Evolutionary conservation across 2,797 vertebrate species (phyloP).

Genomic region (Gymnocypris eckloni): DNA sequence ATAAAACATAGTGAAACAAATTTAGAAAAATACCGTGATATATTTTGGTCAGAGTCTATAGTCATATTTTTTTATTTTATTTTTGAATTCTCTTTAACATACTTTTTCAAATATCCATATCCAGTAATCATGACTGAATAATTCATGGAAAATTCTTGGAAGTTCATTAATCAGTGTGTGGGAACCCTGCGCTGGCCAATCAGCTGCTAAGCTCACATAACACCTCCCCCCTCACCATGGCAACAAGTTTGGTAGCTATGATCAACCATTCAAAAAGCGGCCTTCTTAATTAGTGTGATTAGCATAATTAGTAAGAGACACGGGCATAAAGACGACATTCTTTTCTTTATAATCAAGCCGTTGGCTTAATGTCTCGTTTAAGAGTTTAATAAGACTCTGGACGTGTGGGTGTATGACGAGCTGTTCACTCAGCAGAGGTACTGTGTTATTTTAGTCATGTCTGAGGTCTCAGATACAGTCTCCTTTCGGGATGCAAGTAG

Average conservation of each 20-base stretch:
- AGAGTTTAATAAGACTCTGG: constrained; percentile 18
- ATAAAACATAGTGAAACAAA: no score
- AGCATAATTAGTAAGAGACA: constrained; percentile 13
- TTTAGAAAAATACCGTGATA: no score
- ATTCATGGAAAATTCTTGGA: neutral
- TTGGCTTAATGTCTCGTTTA: neutral
- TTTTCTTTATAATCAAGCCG: neutral
- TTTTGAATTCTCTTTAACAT: neutral
- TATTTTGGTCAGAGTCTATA: no score
- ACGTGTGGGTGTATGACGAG: constrained; percentile 20
- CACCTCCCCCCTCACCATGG: neutral
- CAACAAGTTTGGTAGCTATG: constrained; percentile 18
- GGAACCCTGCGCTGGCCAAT: constrained; percentile 16
- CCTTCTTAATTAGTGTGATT: constrained; percentile 32
- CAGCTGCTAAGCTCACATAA: constrained; percentile 16
- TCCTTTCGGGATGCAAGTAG: constrained; percentile 2
- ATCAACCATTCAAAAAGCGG: neutral
- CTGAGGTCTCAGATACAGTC: constrained; percentile 37
- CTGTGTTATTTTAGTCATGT: constrained; percentile 49
- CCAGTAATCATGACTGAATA: neutral
- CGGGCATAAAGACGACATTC: constrained; percentile 4
- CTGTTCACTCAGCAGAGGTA: constrained; percentile 22
- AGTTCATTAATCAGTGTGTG: neutral
- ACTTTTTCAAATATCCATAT: neutral
- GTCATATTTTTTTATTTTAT: neutral